Evolutionary conservation across 2,797 vertebrate genomes (phyloP).

Genomic region (Trachops cirrhosus): DNA sequence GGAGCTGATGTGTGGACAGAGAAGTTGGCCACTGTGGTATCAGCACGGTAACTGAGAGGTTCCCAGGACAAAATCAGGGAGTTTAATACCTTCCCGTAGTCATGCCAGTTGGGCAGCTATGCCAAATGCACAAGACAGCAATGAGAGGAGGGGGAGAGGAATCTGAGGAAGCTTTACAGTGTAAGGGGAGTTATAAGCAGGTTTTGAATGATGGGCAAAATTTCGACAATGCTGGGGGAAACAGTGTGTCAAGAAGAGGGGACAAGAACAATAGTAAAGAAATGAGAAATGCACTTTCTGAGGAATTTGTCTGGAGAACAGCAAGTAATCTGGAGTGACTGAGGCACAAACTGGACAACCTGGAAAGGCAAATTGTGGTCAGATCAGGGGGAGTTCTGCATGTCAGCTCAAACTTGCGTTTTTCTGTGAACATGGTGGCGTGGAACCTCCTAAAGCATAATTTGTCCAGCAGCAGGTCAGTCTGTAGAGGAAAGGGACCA

Average conservation of each 20-base stretch:
- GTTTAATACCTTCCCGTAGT: not conserved
- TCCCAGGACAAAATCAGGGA: not conserved
- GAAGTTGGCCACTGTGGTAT: not conserved
- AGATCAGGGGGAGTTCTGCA: not conserved
- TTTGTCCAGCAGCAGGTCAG: not conserved
- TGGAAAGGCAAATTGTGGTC: not conserved
- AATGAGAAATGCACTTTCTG: not conserved
- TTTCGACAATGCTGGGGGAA: not conserved
- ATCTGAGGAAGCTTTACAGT: not conserved
- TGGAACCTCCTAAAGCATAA: not conserved
- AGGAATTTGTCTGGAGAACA: not conserved
- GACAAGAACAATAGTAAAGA: not conserved
- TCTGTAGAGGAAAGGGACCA: not conserved
- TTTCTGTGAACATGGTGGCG: not conserved
- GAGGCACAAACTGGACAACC: not conserved
- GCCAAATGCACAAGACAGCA: not conserved
- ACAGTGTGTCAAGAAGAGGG: not conserved
- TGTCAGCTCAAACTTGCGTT: not conserved
- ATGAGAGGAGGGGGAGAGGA: not conserved
- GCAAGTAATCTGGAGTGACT: not conserved
- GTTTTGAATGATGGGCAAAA: not conserved
- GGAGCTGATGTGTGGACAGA: not conserved
- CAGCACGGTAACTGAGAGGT: not conserved
- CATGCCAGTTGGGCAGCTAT: not conserved
- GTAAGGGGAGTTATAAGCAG: not conserved